Evolutionary conservation across 2,888 invertebrate genomes (phyloP), one percentile per base, ranked within the genome.

Genomic region (Melanotus villosus): DNA sequence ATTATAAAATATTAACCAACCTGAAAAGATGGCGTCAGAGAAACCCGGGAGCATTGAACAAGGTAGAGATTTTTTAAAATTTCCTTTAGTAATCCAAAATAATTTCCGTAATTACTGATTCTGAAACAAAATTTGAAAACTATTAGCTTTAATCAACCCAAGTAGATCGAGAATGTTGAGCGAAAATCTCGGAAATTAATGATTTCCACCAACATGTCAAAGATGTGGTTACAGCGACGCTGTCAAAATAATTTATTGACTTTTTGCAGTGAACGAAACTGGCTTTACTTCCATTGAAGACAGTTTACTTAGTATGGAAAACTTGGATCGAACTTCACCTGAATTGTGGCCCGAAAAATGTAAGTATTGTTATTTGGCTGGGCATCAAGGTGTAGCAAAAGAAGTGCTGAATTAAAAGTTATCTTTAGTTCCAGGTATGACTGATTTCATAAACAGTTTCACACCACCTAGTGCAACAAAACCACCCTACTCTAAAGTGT

Each of bases 281-380:
- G 76, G 75, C 65, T 77, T 80, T 70, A 75, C 79, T 68, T 81
- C 81, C 66, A 75, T 85, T 66, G 94, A 94, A 82, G 92, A 93
- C 81, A 93, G 91, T 82, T 88, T 98, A 68, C 87, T 96, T 78
- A 96, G 96, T 81, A 88, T 93, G 81, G 98, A 98, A 86, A 96
- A 94, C 82, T 86, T 98, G 77, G 97, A 97, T 85, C 89, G 98
- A 77, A 91, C 95, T n/a, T 98, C 98, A 1, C 98, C 98, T 30
- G 97, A 98, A 82, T 85, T 98, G 79, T 98, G 98, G 98, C 97
- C 97, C 19, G 97, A 97, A 85, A 94, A 95, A 87, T 94, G 97
- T 96, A 89, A 91, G 91, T 86, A 32, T 21, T 45, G 1, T 0
- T 1, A 1, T 16, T 45, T 21, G 7, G n/a, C n/a, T n/a, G n/a